Evolutionary conservation across 2,888 invertebrate species (phyloP), one percentile per base, ranked within the genome.

Genomic region (Dynastes tityus): DNA sequence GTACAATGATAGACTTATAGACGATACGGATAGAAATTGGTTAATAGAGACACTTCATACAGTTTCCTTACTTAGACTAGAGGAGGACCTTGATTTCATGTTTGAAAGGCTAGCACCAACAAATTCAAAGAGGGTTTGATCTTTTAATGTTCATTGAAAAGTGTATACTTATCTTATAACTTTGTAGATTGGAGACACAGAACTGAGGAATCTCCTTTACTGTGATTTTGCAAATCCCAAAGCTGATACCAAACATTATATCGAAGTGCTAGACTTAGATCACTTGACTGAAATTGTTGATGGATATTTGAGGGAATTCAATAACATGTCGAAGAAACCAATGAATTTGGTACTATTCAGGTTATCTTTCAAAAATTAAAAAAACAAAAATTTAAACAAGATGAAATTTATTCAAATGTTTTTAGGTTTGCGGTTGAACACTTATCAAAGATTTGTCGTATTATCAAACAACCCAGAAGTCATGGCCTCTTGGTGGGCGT

Each of bases 191-290:
- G 94, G 94, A 1, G 97, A 97, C 86, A 90, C 90, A 22, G 96
- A 98, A 87, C 90, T 98, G 6, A 92, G 98, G 78, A 95, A 94
- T 84, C 90, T 98, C 80, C 92, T 98, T 79, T 98, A 96, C 88
- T 98, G 98, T 87, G 98, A 98, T 88, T 98, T 98, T 87, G 94
- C 95, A 0, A 98, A 98, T 89, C 96, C 97, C 0, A 98, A 98
- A 91, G 95, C 95, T 11, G 97, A 98, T 85, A 92, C 93, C 11
- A 92, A 96, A 49, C 93, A 95, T 85, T 98, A 98, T 85, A 92
- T 96, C 85, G 98, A 98, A 90, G 97, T 97, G 0, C 89, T 91
- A 1, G 96, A 98, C 86, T 90, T 97, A 86, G 95, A 96, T 61
- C 92, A 94, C 81, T 89, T 98, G 77, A 93, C 94, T 78, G 90